phyloP scores from a whole-genome alignment of 2,888 invertebrate species.

The Ganaspis brasiliensis region DNA sequence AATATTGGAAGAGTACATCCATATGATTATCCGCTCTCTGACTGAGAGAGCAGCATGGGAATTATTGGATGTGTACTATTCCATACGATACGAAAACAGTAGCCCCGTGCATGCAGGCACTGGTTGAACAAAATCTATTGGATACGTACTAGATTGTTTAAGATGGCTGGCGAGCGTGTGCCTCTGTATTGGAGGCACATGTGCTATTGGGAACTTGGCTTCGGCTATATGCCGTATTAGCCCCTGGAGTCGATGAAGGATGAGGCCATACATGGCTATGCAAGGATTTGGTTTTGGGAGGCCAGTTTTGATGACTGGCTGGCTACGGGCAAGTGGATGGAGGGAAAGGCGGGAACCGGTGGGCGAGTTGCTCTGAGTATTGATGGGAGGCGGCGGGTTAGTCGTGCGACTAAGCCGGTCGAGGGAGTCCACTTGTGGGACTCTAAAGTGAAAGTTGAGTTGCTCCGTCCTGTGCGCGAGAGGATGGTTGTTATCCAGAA shows the following conservation, averaged over 20 bases:
- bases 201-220: neutral
- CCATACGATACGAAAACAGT: neutral
- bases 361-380: neutral
- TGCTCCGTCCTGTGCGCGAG: neutral
- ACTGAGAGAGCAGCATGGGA: neutral
- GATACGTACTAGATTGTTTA: neutral
- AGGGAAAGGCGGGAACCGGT: conserved; percentile 19
- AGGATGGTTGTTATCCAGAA: conserved; percentile 42
- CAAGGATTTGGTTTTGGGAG: neutral
- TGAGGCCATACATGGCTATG: neutral
- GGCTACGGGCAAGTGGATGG: conserved; percentile 20
- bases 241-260: neutral
- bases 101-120: neutral
- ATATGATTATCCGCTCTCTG: neutral
- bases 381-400: neutral
- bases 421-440: neutral
- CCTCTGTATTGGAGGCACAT: neutral
- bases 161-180: neutral
- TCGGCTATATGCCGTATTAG: neutral
- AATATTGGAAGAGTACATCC: neutral
- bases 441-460: neutral
- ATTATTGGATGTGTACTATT: neutral
- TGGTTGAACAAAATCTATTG: neutral
- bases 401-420: neutral
- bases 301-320: neutral